Base-by-base conservation (phyloP, 2,113 vertebrate species). In the Trichomycterus rosablanca region DNA sequence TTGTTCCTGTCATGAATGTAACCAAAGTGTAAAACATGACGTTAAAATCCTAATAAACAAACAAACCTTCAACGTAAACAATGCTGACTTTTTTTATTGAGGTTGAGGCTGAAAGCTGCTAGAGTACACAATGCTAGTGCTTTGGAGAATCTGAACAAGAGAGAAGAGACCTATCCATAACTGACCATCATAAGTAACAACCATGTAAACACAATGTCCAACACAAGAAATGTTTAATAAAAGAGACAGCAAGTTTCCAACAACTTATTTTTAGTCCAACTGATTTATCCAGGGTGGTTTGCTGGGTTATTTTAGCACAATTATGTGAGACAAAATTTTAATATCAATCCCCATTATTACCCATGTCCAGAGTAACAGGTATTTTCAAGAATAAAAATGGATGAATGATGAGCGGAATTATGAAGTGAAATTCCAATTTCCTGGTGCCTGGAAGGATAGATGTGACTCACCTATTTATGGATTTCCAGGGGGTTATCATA, bases 181-280 rank as follows among this genome's bases (percentile, higher is more conserved):
- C 42, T 56, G 42, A 11, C 46, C 65, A 75, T 62, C 53, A 73
- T 71, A 59, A 52, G 70, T 74, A 67, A 66, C 54, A 75, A 59
- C 71, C 62, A 66, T 54, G 55, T 62, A 71, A 64, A 74, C 59
- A 59, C 72, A 83, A 70, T 72, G 80, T 83, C 66, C 84, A 82
- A 85, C 80, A 87, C 81, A 84, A 83, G 75, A 83, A 83, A 63
- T 52, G 48, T 63, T 58, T 69, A 71, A 81, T 84, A 84, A 80
- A 76, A 85, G 79, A 83, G 78, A 85, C 81, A 83, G 80, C 76
- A 76, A 78, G 76, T 72, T 76, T 76, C 70, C 65, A 18, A 45
- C 14, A 12, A 63, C 73, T 78, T 85, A 84, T 84, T 84, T 85
- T 78, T 84, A 84, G 80, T 48, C 24, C 26, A 75, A 20, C 24